Evolutionary conservation across 2,888 invertebrate species (phyloP).

Genomic region (Xestia rhomboidea): DNA sequence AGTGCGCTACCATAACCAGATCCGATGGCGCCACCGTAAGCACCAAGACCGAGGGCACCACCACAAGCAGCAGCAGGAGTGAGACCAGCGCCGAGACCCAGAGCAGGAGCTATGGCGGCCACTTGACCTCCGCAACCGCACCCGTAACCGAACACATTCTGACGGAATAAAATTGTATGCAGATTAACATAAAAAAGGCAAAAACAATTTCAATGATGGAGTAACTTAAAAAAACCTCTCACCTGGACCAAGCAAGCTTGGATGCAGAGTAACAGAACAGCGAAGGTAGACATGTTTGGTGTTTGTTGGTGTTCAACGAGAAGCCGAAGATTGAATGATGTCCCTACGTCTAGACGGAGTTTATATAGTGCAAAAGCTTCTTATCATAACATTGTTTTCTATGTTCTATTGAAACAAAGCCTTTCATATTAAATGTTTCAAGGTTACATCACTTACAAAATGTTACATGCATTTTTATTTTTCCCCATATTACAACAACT

Average conservation of each 20-base stretch:
- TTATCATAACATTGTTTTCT: neutral
- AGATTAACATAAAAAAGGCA: neutral
- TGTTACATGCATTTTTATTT: neutral
- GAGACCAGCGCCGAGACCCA: no score
- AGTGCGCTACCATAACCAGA: neutral
- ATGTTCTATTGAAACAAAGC: neutral
- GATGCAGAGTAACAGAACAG: slow-evolving; percentile 6
- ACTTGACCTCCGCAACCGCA: no score
- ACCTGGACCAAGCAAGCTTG: neutral
- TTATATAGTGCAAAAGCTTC: neutral
- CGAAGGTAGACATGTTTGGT: slow-evolving; percentile 30
- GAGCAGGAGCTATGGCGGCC: no score
- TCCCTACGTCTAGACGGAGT: neutral
- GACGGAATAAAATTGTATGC: no score
- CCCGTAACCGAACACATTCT: no score
- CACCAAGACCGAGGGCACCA: no score
- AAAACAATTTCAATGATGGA: neutral
- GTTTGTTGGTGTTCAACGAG: neutral
- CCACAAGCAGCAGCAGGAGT: no score
- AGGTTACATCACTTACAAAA: neutral
- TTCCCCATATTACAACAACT: no score
- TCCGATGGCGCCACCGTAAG: no score
- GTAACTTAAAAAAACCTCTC: neutral
- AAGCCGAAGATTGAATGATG: neutral
- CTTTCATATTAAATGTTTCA: neutral